These are phyloP conservation scores for Conchocele bisecta DNA, from an alignment of 2,888 invertebrate genomes.

Conservation along the genomic window DNA sequence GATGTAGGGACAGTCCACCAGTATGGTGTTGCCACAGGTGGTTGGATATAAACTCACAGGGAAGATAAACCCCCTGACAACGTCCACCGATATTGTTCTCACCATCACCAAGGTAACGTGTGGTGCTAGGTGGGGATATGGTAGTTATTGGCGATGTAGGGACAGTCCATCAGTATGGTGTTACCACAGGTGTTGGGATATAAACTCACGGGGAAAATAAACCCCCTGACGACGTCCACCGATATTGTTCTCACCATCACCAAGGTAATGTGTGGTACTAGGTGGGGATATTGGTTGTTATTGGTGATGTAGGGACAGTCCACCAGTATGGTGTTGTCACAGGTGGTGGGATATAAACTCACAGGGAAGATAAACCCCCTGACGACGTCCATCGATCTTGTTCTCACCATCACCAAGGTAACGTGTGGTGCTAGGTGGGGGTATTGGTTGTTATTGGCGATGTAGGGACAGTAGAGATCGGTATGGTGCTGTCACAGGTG, in stretches of 20 bases:
- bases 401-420: slow-evolving; percentile 98
- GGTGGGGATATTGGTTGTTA: no score
- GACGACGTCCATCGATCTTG: slow-evolving; percentile 97
- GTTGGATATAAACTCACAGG: slow-evolving; percentile 96
- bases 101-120: slow-evolving; percentile 99
- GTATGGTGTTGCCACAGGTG: slow-evolving; percentile 97
- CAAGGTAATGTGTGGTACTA: no score
- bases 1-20: slow-evolving; percentile 98
- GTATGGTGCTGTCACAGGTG: slow-evolving; percentile 97
- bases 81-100: slow-evolving; percentile 98
- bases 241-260: slow-evolving; percentile 98
- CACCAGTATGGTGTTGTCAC: slow-evolving; percentile 97
- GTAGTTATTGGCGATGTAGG: slow-evolving; percentile 99
- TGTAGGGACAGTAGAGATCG: slow-evolving; percentile 98
- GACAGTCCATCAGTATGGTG: slow-evolving; percentile 98
- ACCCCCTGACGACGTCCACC: slow-evolving; percentile 94
- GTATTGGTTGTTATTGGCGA: no score
- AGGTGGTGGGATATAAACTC: slow-evolving; percentile 97
- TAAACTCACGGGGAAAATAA: slow-evolving; percentile 90
- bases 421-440: no score
- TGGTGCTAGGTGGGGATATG: no score
- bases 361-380: slow-evolving; percentile 91
- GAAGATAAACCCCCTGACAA: slow-evolving; percentile 90
- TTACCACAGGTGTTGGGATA: slow-evolving; percentile 98
- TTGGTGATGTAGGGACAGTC: slow-evolving; percentile 99